Evolutionary conservation across 2,797 vertebrate genomes (phyloP).

Genomic region (Hydrolagus colliei): DNA sequence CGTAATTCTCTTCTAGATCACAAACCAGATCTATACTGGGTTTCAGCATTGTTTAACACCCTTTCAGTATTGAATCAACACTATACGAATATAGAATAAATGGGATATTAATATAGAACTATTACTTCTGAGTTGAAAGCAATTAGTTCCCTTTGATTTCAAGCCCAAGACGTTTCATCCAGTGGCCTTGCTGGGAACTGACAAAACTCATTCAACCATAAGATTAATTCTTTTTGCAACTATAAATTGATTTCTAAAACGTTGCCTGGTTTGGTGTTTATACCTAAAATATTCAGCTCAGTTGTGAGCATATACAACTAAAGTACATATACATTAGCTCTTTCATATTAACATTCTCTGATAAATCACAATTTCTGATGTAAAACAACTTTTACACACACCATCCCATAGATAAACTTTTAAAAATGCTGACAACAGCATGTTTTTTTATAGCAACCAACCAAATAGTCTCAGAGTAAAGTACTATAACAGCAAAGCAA

Average conservation of each 20-base stretch:
- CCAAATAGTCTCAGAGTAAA: too few relatives aligned
- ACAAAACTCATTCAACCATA: constrained; percentile 31
- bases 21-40: too few relatives aligned
- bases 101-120: not conserved
- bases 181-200: constrained; percentile 31
- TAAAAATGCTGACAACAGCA: not conserved
- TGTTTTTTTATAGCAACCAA: not conserved
- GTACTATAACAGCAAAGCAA: not conserved
- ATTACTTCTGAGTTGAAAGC: constrained; percentile 8
- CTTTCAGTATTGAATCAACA: too few relatives aligned
- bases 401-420: not conserved
- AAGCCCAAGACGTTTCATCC: constrained; percentile 23
- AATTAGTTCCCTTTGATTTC: constrained; percentile 30
- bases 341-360: not conserved
- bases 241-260: constrained; percentile 27
- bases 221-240: constrained; percentile 19
- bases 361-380: not conserved
- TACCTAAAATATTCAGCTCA: not conserved
- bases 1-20: too few relatives aligned
- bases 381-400: not conserved
- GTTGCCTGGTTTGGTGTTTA: not conserved
- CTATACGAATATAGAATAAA: too few relatives aligned
- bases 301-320: not conserved
- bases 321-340: not conserved
- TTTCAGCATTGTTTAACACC: too few relatives aligned